A percentile compares a stretch with the other conserved stretches of the same genome.
phyloP scores from a whole-genome alignment of 37 sponge, comb jelly and placozoan species.

The Hexactinellida sp. region DNA sequence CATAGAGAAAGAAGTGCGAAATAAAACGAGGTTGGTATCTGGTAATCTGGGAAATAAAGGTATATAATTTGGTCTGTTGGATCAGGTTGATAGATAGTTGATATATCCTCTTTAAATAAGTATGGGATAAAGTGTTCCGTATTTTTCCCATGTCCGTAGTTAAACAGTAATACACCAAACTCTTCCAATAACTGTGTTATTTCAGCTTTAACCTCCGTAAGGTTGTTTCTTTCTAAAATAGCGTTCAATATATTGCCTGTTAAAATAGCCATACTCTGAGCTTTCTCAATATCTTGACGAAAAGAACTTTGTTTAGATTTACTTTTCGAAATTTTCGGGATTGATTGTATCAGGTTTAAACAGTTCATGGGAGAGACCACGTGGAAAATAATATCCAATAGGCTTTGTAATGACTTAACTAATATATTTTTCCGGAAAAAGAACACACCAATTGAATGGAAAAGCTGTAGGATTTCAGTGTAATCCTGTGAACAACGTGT shows the following conservation, averaged over 20 bases:
- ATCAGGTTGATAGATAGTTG: neutral
- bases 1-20: constrained; percentile 1
- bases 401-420: neutral
- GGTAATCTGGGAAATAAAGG: neutral
- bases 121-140: neutral
- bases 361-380: constrained; percentile 2
- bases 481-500: neutral
- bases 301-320: neutral
- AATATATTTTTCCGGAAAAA: neutral
- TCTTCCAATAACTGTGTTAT: neutral
- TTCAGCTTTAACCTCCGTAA: neutral
- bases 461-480: constrained; percentile 2
- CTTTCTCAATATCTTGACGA: neutral
- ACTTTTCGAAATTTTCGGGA: neutral
- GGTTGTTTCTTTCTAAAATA: neutral
- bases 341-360: neutral
- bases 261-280: neutral
- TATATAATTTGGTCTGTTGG: neutral
- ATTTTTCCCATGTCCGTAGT: neutral
- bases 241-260: neutral
- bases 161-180: neutral
- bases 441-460: constrained; percentile 1
- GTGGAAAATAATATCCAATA: constrained; percentile 1
- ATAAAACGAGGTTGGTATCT: neutral
- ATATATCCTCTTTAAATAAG: neutral